phyloP scores from a whole-genome alignment of 2,888 invertebrate species.

The Epinotia brunnichana region DNA sequence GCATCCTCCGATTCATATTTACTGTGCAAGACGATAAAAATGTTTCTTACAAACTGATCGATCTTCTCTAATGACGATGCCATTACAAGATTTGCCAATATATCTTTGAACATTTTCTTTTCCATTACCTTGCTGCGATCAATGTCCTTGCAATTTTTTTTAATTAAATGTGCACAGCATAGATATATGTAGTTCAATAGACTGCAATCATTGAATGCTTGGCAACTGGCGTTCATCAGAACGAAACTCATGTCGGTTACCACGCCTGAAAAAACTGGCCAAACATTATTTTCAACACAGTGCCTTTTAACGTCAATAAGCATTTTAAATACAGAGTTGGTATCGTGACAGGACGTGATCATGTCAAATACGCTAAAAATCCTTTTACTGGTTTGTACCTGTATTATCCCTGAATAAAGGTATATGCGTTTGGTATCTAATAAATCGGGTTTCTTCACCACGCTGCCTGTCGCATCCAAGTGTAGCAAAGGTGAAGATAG shows the following conservation, averaged over 20 bases:
- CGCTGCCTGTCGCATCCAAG: not conserved
- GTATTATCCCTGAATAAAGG: slow-evolving; percentile 3
- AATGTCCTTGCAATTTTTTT: slow-evolving; percentile 18
- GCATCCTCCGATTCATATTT: not conserved
- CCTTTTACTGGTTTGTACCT: not conserved
- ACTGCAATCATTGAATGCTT: slow-evolving; percentile 2
- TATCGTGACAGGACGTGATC: slow-evolving; percentile 4
- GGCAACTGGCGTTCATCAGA: slow-evolving; percentile 4
- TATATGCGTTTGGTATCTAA: not conserved
- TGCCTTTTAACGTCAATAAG: not conserved
- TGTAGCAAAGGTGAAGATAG: not conserved
- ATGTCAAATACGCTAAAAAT: slow-evolving; percentile 9
- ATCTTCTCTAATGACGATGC: not conserved
- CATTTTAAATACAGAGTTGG: not conserved
- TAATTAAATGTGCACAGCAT: slow-evolving; percentile 25
- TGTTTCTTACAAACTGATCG: not conserved
- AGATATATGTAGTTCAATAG: not conserved
- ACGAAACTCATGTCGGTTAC: slow-evolving; percentile 14
- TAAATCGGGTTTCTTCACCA: not conserved
- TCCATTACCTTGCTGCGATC: not conserved
- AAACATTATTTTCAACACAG: not conserved
- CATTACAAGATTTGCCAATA: not conserved
- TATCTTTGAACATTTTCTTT: slow-evolving; percentile 8
- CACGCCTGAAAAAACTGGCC: slow-evolving; percentile 11
- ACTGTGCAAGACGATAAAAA: not conserved